Evolutionary conservation across 2,888 invertebrate species (phyloP), one percentile per base, ranked within the genome.

Genomic region (Phlogophora meticulosa): DNA sequence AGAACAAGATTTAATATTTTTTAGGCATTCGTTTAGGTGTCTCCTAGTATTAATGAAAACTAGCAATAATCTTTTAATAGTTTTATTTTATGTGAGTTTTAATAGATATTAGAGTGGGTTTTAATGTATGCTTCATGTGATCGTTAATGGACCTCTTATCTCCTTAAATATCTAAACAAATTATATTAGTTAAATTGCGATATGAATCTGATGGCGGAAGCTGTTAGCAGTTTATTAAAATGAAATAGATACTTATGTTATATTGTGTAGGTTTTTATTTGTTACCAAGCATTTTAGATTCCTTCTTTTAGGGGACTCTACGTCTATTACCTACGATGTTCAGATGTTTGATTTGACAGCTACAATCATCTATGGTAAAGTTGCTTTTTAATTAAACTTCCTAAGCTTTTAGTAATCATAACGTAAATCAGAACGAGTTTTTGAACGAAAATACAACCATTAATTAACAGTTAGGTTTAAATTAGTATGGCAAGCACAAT

Each of bases 181-280:
- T 76, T 74, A 66, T 58, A 60, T 62, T 59, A 48, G 40, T 62
- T 66, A 46, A 45, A 65, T 42, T 46, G 15, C 46, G 32, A 36
- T 72, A 61, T 65, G 58, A 77, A 76, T 77, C 38, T 59, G 51
- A 52, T 40, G 56, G 17, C 46, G 78, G 76, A 78, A 66, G 74
- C 55, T 51, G 48, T 58, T 38, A 46, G 65, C 38, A 59, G 65
- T 65, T 51, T 65, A 72, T 46, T 58, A 72, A 55, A 45, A 48
- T 51, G 32, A 49, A 20, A 45, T 53, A 20, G 9, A 13, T 28
- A n/a, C 15, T 7, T 15, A 36, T 63, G 36, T 61, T n/a, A 2
- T 11, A 2, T 11, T 15, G 45, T 46, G 72, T 72, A 62, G 61
- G 65, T 28, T 66, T 66, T 58, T 61, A 51, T 55, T 77, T 49